Evolutionary conservation across 2,888 invertebrate species (phyloP).

Genomic region (Spicauda simplicius): DNA sequence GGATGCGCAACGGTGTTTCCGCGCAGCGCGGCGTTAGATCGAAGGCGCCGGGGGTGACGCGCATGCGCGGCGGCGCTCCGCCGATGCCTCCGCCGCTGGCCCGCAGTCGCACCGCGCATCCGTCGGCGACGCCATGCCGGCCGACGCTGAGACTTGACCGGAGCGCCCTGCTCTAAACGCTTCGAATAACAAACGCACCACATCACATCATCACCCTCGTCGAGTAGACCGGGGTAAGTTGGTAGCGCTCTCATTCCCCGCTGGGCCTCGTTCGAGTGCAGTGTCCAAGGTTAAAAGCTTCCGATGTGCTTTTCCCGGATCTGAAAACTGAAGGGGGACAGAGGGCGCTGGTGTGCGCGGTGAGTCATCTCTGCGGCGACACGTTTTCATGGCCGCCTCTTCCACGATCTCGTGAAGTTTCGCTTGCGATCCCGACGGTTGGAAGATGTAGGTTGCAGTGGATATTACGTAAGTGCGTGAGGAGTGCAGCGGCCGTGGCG

Average conservation of each 20-base stretch:
- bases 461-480: slow-evolving; percentile 76
- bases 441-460: slow-evolving; percentile 72
- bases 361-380: slow-evolving; percentile 81
- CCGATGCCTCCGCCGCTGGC: slow-evolving; percentile 61
- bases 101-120: slow-evolving; percentile 79
- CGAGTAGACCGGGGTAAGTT: slow-evolving; percentile 73
- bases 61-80: slow-evolving; percentile 64
- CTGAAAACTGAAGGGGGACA: slow-evolving; percentile 56
- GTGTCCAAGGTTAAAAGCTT: slow-evolving; percentile 62
- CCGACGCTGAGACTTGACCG: slow-evolving; percentile 74
- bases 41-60: slow-evolving; percentile 67
- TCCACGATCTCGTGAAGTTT: slow-evolving; percentile 68
- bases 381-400: slow-evolving; percentile 79
- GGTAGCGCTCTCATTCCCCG: slow-evolving; percentile 49
- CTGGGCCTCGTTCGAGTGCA: slow-evolving; percentile 52
- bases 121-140: slow-evolving; percentile 76
- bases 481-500: slow-evolving; percentile 72
- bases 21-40: slow-evolving; percentile 77
- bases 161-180: slow-evolving; percentile 71
- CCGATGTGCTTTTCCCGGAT: slow-evolving; percentile 62
- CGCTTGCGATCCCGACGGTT: slow-evolving; percentile 52
- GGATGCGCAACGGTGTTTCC: slow-evolving; percentile 63
- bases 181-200: slow-evolving; percentile 59
- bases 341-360: slow-evolving; percentile 75
- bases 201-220: slow-evolving; percentile 58